Evolutionary conservation across 2,113 vertebrate genomes (phyloP), one percentile per base, ranked within the genome.

Genomic region (Pseudorhombus dupliciocellatus): DNA sequence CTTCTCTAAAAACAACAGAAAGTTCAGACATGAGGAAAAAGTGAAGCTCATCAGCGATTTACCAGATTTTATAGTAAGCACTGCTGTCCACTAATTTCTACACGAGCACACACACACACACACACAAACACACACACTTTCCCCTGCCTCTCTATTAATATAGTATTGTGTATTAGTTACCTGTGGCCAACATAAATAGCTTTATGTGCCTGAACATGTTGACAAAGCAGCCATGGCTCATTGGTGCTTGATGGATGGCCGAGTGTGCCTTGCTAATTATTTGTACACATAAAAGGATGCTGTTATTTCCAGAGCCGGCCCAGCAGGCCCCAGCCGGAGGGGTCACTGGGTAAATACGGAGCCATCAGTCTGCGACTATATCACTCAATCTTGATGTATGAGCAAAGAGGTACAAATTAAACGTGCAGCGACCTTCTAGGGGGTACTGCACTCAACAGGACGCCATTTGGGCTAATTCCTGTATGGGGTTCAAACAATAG

Each of bases 351-450:
- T 93, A 92, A 93, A 91, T 87, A 86, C 68, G 75, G 70, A 85
- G 86, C 87, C 87, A 91, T 92, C 92, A 87, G 88, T 91, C 86
- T 91, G 81, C 66, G 64, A 90, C 89, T 76, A 84, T 93, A 94
- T 94, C 92, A 88, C 91, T 93, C 89, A 90, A 93, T 93, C 90
- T 93, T 94, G 92, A 94, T 93, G 92, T 93, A 94, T 90, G 93
- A 93, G 91, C 76, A 84, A 85, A 84, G 89, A 90, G 91, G 83
- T 90, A 93, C 92, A 93, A 94, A 94, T 93, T 91, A 93, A 93
- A 93, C 65, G 70, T 1, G 66, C 74, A 18, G 75, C 77, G 80
- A 88, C 88, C 90, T 92, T 93, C 88, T 85, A 79, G 79, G 85
- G 89, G 87, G 89, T 82, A 71, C 81, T 70, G 80, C 84, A 78